These are phyloP conservation scores for Chaetoderma sp. DNA, from an alignment of 2,888 invertebrate species.

Conservation along the genomic window DNA sequence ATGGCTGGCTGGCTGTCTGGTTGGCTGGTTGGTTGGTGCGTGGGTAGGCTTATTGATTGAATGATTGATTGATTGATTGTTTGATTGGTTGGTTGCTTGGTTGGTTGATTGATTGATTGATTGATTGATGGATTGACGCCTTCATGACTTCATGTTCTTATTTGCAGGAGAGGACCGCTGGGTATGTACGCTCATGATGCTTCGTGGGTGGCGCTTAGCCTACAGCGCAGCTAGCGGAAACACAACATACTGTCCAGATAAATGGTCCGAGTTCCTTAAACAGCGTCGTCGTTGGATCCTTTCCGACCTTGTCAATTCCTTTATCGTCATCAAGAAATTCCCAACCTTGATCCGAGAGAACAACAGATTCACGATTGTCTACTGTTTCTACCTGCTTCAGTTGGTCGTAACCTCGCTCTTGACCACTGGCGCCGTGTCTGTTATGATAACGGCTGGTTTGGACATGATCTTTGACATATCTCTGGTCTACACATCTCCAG, in stretches of 20 bases:
- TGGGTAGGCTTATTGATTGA: too few species aligned
- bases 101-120: too few species aligned
- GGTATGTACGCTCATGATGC: conserved; percentile 53
- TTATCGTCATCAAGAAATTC: conserved; percentile 41
- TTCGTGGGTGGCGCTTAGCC: conserved; percentile 45
- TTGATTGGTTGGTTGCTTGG: too few species aligned
- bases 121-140: too few species aligned
- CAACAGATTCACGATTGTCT: conserved; percentile 41
- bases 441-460: conserved; percentile 44
- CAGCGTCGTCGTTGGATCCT: conserved; percentile 48
- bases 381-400: conserved; percentile 42
- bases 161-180: conserved; percentile 47
- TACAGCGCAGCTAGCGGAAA: conserved; percentile 43
- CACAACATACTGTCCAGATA: conserved; percentile 48
- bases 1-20: too few species aligned
- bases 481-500: conserved; percentile 10
- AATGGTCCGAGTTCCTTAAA: conserved; percentile 46
- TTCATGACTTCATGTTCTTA: not conserved
- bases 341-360: conserved; percentile 32
- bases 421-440: conserved; percentile 44
- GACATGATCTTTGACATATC: conserved; percentile 29
- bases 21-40: too few species aligned
- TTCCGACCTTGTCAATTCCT: conserved; percentile 46
- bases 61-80: too few species aligned
- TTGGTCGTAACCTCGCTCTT: conserved; percentile 44